Base-by-base conservation (phyloP, 2,113 vertebrate genomes). In the Dipodomys merriami region DNA sequence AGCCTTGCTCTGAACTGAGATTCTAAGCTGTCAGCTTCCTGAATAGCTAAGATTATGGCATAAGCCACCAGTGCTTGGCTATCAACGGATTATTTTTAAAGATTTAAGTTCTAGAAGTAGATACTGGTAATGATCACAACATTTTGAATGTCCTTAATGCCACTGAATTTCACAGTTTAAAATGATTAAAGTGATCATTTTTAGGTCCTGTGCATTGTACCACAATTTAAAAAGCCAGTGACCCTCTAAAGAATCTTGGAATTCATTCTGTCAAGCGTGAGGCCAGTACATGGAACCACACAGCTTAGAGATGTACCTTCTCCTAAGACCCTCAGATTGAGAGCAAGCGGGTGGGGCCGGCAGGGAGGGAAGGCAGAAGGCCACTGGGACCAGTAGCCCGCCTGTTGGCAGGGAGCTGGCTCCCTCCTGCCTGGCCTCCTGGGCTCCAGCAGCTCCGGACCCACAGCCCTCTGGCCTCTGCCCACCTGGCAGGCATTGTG, bases 281-380 rank as follows among this genome's bases (percentile, higher is more conserved):
- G 67, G 62, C 44, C 79, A 35, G 79, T 64, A 39, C 62, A 49
- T 13, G 39, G 16, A 25, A 44, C 39, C 3, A 2, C 0, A 60
- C 67, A 72, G 62, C 73, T 83, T 11, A 62, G 79, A 71, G 49
- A 92, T 39, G 57, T 85, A 83, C 0, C 2, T 62, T 71, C 83
- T 79, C 83, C 74, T 1, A 80, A 81, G 91, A 76, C 88, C 96
- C 86, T 96, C 64, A 10, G 23, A 62, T 92, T 87, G 83, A 35
- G 13, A 91, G 84, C 39, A 39, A 94, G 72, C 72, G 62, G 91
- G 80, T 72, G 88, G 64, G 23, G 64, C 18, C 23, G 35, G 83
- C 80, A 23, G 2, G 39, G 78, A 74, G 68, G 78, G 19, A 72
- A 72, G 80, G 69, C 53, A 23, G 64, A 30, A 81, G 81, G 74